Percentiles rank a stretch among this genome's conserved stretches.
Conservation (phyloP, 2,888 invertebrate species). For the Tetropium fuscum region DNA sequence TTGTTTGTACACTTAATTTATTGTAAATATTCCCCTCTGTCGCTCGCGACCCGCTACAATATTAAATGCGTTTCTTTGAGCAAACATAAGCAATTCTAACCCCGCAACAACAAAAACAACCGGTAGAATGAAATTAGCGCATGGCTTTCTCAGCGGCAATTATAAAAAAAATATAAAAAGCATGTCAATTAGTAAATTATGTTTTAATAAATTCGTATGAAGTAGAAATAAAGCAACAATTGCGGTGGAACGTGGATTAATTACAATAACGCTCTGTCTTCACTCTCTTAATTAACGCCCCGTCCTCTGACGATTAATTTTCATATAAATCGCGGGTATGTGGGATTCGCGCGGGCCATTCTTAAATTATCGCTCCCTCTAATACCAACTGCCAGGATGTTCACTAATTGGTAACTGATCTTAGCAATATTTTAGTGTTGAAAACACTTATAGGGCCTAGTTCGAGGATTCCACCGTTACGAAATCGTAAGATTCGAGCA, state of each 20-base stretch:
- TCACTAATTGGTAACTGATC: too few species aligned
- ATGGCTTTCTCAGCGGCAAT: constrained; percentile 6
- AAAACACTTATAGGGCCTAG: too few species aligned
- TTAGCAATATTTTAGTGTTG: too few species aligned
- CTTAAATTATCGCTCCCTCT: constrained; percentile 50
- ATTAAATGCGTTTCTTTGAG: too few species aligned
- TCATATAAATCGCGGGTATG: constrained; percentile 47
- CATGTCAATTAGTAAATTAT: constrained; percentile 39
- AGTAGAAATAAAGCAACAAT: constrained; percentile 47
- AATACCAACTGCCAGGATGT: too few species aligned
- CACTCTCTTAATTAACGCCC: constrained; percentile 49
- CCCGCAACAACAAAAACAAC: constrained; percentile 4
- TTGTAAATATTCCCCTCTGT: constrained; percentile 1
- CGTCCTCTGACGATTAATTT: constrained; percentile 49
- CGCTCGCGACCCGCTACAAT: too few species aligned
- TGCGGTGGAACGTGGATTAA: constrained; percentile 46
- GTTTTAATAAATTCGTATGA: constrained; percentile 38
- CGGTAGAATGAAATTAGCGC: constrained; percentile 5
- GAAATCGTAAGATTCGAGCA: too few species aligned
- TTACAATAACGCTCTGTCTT: constrained; percentile 51
- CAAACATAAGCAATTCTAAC: constrained; percentile 1
- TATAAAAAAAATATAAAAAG: constrained; percentile 26
- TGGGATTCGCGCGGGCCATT: constrained; percentile 47
- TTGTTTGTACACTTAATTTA: too few species aligned
- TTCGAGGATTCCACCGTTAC: too few species aligned